Evolutionary conservation across 2,888 invertebrate species (phyloP).

Genomic region (Pachydiplax longipennis): DNA sequence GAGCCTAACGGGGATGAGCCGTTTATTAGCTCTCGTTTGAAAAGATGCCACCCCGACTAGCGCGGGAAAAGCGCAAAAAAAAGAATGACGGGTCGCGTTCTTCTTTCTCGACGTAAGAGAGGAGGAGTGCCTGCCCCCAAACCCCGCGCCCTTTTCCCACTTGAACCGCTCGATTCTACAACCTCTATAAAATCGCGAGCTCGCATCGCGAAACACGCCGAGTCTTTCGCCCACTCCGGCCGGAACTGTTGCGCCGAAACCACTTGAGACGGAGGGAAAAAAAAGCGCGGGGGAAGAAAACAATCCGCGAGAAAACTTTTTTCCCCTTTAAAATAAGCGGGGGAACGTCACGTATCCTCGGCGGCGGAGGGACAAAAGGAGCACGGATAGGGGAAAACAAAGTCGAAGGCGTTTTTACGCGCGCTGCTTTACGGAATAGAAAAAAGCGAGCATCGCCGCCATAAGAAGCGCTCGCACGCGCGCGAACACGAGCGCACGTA

Average conservation of each 20-base stretch:
- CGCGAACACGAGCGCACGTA: background rate
- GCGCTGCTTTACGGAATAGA: background rate
- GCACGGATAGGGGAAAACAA: background rate
- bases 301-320: background rate
- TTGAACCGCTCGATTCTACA: background rate
- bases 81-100: background rate
- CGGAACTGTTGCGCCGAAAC: conserved; percentile 32
- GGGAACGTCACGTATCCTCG: background rate
- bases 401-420: background rate
- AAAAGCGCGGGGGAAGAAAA: background rate
- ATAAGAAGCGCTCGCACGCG: background rate
- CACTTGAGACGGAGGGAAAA: conserved; percentile 11
- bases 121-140: background rate
- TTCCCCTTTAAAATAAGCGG: background rate
- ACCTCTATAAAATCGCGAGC: background rate
- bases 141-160: background rate
- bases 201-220: background rate
- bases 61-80: background rate
- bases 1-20: background rate
- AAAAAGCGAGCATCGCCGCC: background rate
- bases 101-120: background rate
- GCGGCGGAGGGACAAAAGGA: background rate
- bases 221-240: background rate
- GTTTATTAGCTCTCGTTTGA: background rate
- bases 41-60: background rate